phyloP scores from a whole-genome alignment of 2,888 invertebrate genomes.

The Ommatoiulus sabulosus region DNA sequence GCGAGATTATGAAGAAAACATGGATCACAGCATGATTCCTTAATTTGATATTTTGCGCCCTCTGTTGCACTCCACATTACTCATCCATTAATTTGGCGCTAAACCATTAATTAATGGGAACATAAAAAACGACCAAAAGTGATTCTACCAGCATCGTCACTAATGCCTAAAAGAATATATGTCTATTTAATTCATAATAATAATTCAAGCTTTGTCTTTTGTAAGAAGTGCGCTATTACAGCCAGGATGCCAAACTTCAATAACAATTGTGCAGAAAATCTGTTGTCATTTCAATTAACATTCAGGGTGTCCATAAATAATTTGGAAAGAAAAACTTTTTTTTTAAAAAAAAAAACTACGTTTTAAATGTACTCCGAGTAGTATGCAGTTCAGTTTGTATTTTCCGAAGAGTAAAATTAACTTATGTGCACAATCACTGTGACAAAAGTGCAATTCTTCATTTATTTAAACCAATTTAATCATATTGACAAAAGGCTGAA shows the following conservation, averaged over 20 bases:
- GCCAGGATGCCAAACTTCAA: neutral
- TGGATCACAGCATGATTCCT: constrained; percentile 10
- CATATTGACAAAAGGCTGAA: no score
- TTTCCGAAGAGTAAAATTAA: no score
- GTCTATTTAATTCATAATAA: neutral
- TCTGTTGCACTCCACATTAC: neutral
- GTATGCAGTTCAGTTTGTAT: no score
- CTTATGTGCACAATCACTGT: no score
- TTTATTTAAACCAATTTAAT: no score
- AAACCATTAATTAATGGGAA: neutral
- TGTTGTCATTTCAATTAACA: no score
- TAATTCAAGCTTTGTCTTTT: constrained; percentile 10
- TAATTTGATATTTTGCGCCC: constrained; percentile 18
- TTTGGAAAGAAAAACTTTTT: no score
- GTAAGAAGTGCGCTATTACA: neutral
- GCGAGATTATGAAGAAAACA: neutral
- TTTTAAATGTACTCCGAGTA: no score
- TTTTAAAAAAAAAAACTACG: no score
- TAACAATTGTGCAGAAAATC: no score
- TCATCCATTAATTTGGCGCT: constrained; percentile 10
- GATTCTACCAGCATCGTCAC: neutral
- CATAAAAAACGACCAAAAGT: neutral
- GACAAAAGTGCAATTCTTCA: no score
- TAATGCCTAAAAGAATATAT: neutral
- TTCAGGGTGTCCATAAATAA: no score